Evolutionary conservation across 2,888 invertebrate species (phyloP).

Genomic region (Tetragonisca angustula): DNA sequence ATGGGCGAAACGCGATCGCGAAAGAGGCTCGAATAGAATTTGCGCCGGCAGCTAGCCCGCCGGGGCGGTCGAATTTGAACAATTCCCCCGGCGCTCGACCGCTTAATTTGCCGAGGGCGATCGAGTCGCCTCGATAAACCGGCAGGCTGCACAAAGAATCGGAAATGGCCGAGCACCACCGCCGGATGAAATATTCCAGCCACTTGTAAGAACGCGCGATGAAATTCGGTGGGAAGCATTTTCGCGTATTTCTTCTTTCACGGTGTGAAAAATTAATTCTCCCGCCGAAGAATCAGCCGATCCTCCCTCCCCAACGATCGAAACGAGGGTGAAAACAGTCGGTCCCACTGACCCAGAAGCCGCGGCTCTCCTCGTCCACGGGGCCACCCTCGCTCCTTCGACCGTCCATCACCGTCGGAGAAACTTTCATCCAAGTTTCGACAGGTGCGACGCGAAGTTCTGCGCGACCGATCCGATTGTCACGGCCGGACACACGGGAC

Average conservation of each 20-base stretch:
- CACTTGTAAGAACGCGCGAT: constrained; percentile 40
- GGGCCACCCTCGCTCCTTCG: neutral
- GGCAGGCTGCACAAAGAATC: constrained; percentile 29
- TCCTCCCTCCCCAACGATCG: neutral
- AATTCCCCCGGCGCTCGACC: constrained; percentile 29
- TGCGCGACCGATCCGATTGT: constrained; percentile 46
- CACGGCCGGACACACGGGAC: constrained; percentile 28
- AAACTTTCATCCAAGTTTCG: constrained; percentile 51
- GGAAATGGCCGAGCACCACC: constrained; percentile 22
- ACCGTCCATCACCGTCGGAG: constrained; percentile 48
- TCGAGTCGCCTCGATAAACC: constrained; percentile 13
- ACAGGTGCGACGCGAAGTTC: constrained; percentile 40
- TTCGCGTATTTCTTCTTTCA: constrained; percentile 6
- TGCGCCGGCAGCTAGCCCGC: neutral
- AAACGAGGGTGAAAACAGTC: constrained; percentile 40
- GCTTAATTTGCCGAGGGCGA: constrained; percentile 46
- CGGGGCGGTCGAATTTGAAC: constrained; percentile 43
- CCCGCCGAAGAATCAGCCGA: constrained; percentile 21
- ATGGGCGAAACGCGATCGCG: constrained; percentile 12
- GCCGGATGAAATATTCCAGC: constrained; percentile 29
- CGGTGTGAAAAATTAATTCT: constrained; percentile 61
- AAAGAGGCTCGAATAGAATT: constrained; percentile 7
- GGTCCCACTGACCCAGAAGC: constrained; percentile 61
- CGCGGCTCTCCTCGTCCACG: constrained; percentile 15
- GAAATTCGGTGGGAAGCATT: constrained; percentile 6